Evolutionary conservation across 2,888 invertebrate species (phyloP).

Genomic region (Agriotes lineatus): DNA sequence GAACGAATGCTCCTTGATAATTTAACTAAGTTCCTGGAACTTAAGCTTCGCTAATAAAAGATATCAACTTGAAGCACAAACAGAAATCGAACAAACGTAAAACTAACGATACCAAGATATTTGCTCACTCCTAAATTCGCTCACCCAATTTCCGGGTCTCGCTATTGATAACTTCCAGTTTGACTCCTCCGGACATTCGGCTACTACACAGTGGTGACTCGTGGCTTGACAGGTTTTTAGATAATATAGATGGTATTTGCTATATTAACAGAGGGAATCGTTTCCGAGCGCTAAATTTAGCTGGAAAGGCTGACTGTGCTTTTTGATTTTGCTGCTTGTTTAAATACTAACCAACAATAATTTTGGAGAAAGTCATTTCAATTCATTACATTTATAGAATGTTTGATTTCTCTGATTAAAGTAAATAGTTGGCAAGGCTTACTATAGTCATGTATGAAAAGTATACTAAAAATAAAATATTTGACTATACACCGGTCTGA

Average conservation of each 20-base stretch:
- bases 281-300: not conserved
- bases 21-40: not conserved
- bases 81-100: slow-evolving; percentile 31
- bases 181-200: slow-evolving; percentile 21
- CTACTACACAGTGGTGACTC: slow-evolving; percentile 17
- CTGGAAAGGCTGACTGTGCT: not conserved
- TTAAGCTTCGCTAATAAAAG: slow-evolving; percentile 14
- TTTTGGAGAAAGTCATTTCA: too few relatives aligned
- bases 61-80: slow-evolving; percentile 13
- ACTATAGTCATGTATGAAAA: too few relatives aligned
- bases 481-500: too few relatives aligned
- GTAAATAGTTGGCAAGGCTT: too few relatives aligned
- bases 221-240: slow-evolving; percentile 8
- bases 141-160: slow-evolving; percentile 50
- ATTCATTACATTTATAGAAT: too few relatives aligned
- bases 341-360: too few relatives aligned
- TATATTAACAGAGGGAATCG: not conserved
- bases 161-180: slow-evolving; percentile 46
- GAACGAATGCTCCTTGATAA: slow-evolving; percentile 13
- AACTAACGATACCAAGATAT: slow-evolving; percentile 43
- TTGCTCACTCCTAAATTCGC: slow-evolving; percentile 49
- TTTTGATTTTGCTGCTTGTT: not conserved
- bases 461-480: too few relatives aligned
- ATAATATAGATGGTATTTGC: slow-evolving; percentile 8
- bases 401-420: too few relatives aligned